phyloP scores from a whole-genome alignment of 2,888 invertebrate genomes.

The Lasioglossum pauxillum region DNA sequence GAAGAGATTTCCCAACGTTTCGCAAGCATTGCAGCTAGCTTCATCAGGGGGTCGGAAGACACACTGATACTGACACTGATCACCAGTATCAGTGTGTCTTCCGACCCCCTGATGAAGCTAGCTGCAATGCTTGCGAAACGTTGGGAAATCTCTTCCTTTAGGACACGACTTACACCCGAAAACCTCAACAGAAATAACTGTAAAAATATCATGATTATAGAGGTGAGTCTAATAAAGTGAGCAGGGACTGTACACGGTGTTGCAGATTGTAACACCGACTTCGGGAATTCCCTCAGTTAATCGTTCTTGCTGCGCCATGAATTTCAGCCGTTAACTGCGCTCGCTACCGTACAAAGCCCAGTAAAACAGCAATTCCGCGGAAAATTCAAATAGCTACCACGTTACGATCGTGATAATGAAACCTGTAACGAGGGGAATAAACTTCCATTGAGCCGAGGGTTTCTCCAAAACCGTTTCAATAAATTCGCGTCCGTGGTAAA shows the following conservation, averaged over 20 bases:
- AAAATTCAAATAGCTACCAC: not conserved
- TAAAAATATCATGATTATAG: too few species aligned
- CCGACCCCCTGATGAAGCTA: too few species aligned
- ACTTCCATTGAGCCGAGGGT: not conserved
- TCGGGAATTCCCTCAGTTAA: constrained; percentile 32
- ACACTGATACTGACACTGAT: too few species aligned
- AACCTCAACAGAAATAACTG: too few species aligned
- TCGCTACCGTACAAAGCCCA: not conserved
- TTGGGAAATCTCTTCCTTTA: too few species aligned
- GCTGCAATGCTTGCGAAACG: too few species aligned
- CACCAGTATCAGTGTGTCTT: too few species aligned
- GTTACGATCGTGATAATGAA: not conserved
- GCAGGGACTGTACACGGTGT: not conserved
- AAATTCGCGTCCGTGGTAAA: not conserved
- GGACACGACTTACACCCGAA: too few species aligned
- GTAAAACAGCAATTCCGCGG: constrained; percentile 4
- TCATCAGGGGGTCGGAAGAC: too few species aligned
- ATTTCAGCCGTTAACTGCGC: not conserved
- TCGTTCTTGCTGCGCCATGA: constrained; percentile 15
- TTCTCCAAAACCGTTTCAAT: not conserved
- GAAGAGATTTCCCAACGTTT: too few species aligned
- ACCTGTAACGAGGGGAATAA: not conserved
- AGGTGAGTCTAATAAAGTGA: too few species aligned
- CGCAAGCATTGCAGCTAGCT: too few species aligned
- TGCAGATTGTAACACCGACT: not conserved